Evolutionary conservation across 1,140 invertebrate species (phyloP).

Genomic region (Hypsibius dujardini): DNA sequence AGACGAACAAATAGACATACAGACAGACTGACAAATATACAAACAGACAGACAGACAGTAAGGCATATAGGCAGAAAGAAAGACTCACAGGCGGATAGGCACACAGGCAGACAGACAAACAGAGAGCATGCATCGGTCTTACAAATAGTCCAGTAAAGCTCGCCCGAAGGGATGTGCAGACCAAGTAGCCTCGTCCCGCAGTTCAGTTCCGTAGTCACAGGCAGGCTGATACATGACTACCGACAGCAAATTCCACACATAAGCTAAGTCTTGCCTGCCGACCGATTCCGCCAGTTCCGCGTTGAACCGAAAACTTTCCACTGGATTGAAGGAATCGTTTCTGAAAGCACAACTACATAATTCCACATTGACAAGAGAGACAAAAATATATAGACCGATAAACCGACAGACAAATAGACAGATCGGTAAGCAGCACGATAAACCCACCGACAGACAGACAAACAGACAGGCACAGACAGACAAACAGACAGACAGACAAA

Average conservation of each 20-base stretch:
- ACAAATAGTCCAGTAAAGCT: constrained; percentile 27
- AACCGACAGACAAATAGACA: too few species aligned
- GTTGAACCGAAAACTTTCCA: neutral
- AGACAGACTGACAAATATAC: too few species aligned
- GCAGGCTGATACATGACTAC: neutral
- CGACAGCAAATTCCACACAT: neutral
- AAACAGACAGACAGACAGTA: too few species aligned
- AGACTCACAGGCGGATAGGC: too few species aligned
- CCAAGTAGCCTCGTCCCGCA: constrained; percentile 24
- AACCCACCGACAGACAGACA: too few species aligned
- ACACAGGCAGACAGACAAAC: neutral
- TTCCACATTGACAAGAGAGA: neutral
- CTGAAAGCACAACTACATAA: neutral
- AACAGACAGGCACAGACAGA: too few species aligned
- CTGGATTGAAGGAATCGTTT: neutral
- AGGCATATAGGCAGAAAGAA: too few species aligned
- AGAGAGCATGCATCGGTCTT: neutral
- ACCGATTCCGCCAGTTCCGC: neutral
- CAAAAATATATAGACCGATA: neutral
- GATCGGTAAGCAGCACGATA: too few species aligned
- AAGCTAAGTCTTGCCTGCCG: neutral
- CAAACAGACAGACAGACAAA: too few species aligned
- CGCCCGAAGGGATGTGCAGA: constrained; percentile 30
- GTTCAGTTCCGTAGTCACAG: neutral
- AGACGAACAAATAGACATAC: too few species aligned